Base-by-base conservation (phyloP, 2,888 invertebrate genomes). In the Acanthopleura granulata region DNA sequence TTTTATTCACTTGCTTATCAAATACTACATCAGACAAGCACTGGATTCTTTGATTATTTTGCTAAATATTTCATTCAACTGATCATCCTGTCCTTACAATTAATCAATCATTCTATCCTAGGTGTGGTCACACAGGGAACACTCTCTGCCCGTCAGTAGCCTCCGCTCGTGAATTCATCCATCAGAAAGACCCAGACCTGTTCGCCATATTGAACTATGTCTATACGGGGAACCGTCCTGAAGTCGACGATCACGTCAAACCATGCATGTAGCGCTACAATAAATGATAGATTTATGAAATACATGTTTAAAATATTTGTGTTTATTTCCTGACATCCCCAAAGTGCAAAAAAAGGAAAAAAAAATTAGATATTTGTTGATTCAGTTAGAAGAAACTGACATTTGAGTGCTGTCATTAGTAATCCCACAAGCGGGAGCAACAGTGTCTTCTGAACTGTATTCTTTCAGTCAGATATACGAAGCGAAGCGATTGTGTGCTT, bases 171-270 rank as follows among this genome's bases (percentile, higher is more conserved):
- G 66, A 18, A 6, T 66, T 27, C 25, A 16, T 66, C 15, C 22
- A 27, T 6, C 66, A 66, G 29, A 18, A 66, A 3, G 66, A 66
- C 66, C 66, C 66, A 66, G 66, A 66, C 18, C 18, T 66, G 25
- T 66, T 22, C 66, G 22, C 66, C 14, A 25, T 66, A 6, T 27
- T 66, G 3, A 27, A 66, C 6, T 66, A 66, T 27, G 66, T 66
- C 14, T 66, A 27, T 25, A 66, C 66, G 3, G 29, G 29, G 6
- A 66, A 66, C 29, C 66, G 29, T 66, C 66, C 66, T 27, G 25
- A 66, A 16, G 6, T 66, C 1, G 22, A 66, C 14, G 66, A 22
- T 27, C 66, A 18, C 22, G 22, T 66, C 22, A 27, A 27, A 27
- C 22, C 66, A 3, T 66, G 66, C 14, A 66, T 66, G 66, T 66